Base-by-base conservation (phyloP, 23 tunicate species). In the Phallusia fumigata region DNA sequence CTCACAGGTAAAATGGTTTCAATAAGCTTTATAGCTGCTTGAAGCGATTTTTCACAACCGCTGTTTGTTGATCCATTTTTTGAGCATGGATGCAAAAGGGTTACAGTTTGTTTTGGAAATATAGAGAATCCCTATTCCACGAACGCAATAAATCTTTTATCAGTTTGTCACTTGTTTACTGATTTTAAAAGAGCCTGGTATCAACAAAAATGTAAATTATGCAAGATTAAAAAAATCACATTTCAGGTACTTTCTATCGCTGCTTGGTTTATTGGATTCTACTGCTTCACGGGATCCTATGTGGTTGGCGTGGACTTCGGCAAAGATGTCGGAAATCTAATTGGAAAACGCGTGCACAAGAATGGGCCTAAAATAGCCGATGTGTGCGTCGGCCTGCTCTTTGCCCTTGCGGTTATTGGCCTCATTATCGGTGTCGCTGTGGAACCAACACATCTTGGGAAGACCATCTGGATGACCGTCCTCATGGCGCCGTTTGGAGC, bases 281-380 rank as follows among this genome's bases (percentile, higher is more conserved):
- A 87, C 82, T 74, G 86, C 53, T 87, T 76, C 74, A 64, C 82
- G 2, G 91, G 86, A 6, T 87, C 91, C 10, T 87, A 81, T 36
- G 75, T 75, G 34, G 91, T 87, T 6, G 91, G 91, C 16, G 3
- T 64, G 30, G 91, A 87, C 65, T 87, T 87, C 32, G 91, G 91
- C 30, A 87, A 65, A 76, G 82, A 81, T 15, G 21, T 87, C 30
- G 86, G 82, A 32, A 26, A 40, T 34, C 33, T 47, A 76, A 64
- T 86, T 33, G 76, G 82, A 24, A 81, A 76, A 18, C 30, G 53
- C 11, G 85, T 58, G 32, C 34, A 40, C 34, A 32, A 45, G 30
- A 76, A 84, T 32, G 88, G 81, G 19, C 84, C 84, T 10, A 81
- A 87, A 81, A 33, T 58, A 15, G 36, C 82, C 32, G 80, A 87